Conservation (phyloP, 2,888 invertebrate species). For the Acronicta aceris region DNA sequence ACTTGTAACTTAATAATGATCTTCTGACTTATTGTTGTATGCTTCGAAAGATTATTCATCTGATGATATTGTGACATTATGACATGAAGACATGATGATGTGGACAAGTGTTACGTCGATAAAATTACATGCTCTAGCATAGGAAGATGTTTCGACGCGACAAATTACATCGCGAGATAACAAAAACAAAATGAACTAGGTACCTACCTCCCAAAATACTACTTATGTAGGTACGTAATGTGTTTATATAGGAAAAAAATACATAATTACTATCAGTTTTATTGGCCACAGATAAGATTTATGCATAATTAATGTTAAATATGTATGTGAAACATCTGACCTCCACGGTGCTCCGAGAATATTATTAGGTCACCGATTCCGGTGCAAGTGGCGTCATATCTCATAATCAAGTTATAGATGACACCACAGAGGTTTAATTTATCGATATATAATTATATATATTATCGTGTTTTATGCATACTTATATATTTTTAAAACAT, state of each 20-base stretch:
- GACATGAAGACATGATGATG: too few relatives aligned
- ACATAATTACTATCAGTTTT: constrained; percentile 17
- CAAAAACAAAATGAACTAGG: not conserved
- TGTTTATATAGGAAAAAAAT: constrained; percentile 22
- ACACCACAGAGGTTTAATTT: constrained; percentile 33
- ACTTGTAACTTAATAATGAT: too few relatives aligned
- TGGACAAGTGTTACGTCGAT: too few relatives aligned
- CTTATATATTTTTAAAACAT: too few relatives aligned
- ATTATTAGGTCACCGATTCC: constrained; percentile 43
- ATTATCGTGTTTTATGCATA: not conserved
- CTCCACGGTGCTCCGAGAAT: constrained; percentile 21
- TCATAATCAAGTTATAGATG: constrained; percentile 8
- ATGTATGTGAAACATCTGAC: constrained; percentile 30
- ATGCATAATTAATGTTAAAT: constrained; percentile 20
- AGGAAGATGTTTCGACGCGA: too few relatives aligned
- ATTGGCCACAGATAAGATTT: constrained; percentile 16
- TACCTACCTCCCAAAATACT: not conserved
- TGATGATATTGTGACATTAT: too few relatives aligned
- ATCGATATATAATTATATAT: too few relatives aligned
- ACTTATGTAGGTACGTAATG: not conserved
- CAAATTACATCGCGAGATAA: not conserved
- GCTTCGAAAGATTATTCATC: too few relatives aligned
- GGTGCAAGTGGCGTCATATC: constrained; percentile 36
- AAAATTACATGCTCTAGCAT: too few relatives aligned
- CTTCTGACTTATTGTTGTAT: too few relatives aligned